Conservation (phyloP, 2,113 vertebrate species). For the Poeciliopsis prolifica region DNA sequence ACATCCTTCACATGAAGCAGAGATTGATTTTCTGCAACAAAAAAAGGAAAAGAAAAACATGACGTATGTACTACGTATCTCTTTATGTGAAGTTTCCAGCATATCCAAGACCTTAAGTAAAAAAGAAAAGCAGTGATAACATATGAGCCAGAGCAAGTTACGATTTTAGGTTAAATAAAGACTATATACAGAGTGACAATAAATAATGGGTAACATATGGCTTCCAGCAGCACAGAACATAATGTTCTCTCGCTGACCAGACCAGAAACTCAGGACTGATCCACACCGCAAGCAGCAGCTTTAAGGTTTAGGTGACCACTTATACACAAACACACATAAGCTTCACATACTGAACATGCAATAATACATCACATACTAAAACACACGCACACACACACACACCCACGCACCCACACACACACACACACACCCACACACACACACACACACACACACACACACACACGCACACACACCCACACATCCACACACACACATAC, state of each 20-base stretch:
- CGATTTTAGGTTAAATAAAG: constrained; percentile 23
- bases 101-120: neutral
- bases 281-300: constrained; percentile 42
- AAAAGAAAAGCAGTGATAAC: neutral
- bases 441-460: neutral
- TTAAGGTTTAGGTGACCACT: constrained; percentile 34
- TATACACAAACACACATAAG: constrained; percentile 1
- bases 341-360: neutral
- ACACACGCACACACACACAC: too few species aligned
- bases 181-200: constrained; percentile 33
- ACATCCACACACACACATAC: too few species aligned
- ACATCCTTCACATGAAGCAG: too few species aligned
- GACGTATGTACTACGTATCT: neutral
- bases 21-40: too few species aligned
- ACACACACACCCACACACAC: too few species aligned
- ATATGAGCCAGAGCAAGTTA: neutral
- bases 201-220: constrained; percentile 74
- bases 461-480: too few species aligned
- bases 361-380: neutral
- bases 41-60: too few species aligned
- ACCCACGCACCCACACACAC: too few species aligned
- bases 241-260: constrained; percentile 70
- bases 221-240: constrained; percentile 61
- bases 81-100: neutral
- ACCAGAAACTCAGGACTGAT: constrained; percentile 34